phyloP scores from a whole-genome alignment of 2,888 invertebrate species.

The Caenorhabditis sp. region DNA sequence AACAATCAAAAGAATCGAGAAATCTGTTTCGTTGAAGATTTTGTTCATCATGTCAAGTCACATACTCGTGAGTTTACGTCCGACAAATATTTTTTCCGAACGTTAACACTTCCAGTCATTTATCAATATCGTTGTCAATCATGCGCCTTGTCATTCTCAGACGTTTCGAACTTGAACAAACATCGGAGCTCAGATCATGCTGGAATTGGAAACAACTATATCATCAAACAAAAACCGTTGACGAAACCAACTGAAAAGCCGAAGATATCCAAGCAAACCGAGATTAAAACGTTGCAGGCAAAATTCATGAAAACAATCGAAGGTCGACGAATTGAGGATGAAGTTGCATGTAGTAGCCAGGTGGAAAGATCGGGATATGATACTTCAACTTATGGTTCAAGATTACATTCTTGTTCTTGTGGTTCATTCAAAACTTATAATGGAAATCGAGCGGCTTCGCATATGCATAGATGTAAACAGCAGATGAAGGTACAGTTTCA shows the following conservation, averaged over 20 bases:
- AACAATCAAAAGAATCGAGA: conserved; percentile 6
- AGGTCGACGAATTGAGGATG: conserved; percentile 24
- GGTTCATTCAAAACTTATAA: conserved; percentile 24
- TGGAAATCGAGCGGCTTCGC: conserved; percentile 31
- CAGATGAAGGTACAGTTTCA: conserved; percentile 5
- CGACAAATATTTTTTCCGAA: too few species aligned
- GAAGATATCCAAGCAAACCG: conserved; percentile 3
- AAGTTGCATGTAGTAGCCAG: conserved; percentile 10
- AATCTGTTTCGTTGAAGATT: conserved; percentile 1
- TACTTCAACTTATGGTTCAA: conserved; percentile 5
- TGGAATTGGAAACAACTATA: conserved; percentile 2
- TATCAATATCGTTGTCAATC: conserved; percentile 8
- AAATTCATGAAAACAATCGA: conserved; percentile 13
- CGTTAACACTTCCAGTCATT: background rate
- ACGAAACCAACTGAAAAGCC: background rate
- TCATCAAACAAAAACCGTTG: background rate
- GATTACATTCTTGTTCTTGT: conserved; percentile 16
- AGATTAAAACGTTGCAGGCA: conserved; percentile 7
- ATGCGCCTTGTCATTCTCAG: conserved; percentile 20
- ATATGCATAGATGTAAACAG: conserved; percentile 22
- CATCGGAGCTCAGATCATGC: conserved; percentile 16
- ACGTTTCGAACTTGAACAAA: background rate
- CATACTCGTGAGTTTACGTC: conserved; percentile 13
- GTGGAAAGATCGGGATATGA: conserved; percentile 24
- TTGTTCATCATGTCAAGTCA: conserved; percentile 10